Conservation (phyloP, 1,140 invertebrate genomes). For the Zaprionus kolodkinae region DNA sequence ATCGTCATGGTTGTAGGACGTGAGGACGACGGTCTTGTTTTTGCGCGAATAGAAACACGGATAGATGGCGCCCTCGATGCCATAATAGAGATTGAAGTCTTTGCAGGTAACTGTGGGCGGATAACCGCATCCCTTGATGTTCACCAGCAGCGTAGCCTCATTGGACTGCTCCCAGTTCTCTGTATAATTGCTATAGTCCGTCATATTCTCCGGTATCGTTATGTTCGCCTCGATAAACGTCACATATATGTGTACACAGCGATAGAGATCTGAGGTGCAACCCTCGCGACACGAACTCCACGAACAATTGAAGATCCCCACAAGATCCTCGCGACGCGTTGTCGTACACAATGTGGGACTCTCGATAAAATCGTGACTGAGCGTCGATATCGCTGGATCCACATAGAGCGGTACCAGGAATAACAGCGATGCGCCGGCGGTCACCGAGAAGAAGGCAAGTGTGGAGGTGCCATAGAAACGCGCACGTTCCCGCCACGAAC, state of each 20-base stretch:
- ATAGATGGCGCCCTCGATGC: slow-evolving; percentile 90
- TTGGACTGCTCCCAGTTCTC: slow-evolving; percentile 84
- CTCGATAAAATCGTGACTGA: slow-evolving; percentile 92
- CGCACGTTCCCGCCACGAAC: slow-evolving; percentile 90
- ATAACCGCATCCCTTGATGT: slow-evolving; percentile 95
- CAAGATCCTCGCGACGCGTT: slow-evolving; percentile 89
- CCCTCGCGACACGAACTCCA: slow-evolving; percentile 95
- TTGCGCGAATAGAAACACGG: slow-evolving; percentile 93
- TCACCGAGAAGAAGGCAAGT: slow-evolving; percentile 90
- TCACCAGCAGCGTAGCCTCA: slow-evolving; percentile 90
- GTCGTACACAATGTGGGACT: slow-evolving; percentile 92
- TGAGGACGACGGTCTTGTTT: slow-evolving; percentile 92
- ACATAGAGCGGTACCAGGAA: slow-evolving; percentile 95
- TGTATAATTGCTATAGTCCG: slow-evolving; percentile 77
- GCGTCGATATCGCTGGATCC: slow-evolving; percentile 93
- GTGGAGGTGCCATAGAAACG: slow-evolving; percentile 92
- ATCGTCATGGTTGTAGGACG: slow-evolving; percentile 91
- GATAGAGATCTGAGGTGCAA: slow-evolving; percentile 94
- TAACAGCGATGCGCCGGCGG: slow-evolving; percentile 91
- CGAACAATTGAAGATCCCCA: slow-evolving; percentile 92
- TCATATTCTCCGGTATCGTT: slow-evolving; percentile 82
- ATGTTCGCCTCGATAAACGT: slow-evolving; percentile 86
- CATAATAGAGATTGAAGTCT: slow-evolving; percentile 91
- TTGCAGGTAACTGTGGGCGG: slow-evolving; percentile 93
- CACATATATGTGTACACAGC: slow-evolving; percentile 94